Percentiles rank a stretch among this genome's conserved stretches.
phyloP scores from a whole-genome alignment of 2,113 vertebrate species.

The Osmerus mordax region DNA sequence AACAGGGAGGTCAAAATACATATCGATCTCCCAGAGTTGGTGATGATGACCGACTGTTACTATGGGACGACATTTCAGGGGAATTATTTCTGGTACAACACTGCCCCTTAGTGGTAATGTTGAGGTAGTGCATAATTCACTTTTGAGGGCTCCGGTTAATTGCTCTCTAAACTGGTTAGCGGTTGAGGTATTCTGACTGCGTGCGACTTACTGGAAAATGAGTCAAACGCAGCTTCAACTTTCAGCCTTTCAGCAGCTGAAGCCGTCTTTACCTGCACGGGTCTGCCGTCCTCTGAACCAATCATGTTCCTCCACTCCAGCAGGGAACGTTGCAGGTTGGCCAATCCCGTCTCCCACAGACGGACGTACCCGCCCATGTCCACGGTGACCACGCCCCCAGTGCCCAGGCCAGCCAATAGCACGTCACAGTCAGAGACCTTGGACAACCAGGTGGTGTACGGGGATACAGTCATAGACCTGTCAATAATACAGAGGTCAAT shows the following conservation, averaged over 20 bases:
- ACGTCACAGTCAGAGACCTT: slow-evolving; percentile 85
- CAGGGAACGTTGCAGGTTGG: slow-evolving; percentile 83
- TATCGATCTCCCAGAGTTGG: neutral
- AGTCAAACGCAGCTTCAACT: neutral
- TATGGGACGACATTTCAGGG: neutral
- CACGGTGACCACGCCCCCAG: slow-evolving; percentile 81
- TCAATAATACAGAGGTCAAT: slow-evolving; percentile 18
- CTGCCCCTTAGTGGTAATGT: slow-evolving; percentile 27
- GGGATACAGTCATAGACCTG: slow-evolving; percentile 81
- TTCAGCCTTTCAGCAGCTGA: no score
- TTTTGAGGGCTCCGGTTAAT: no score
- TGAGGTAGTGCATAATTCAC: neutral
- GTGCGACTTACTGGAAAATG: no score
- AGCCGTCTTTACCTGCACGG: slow-evolving; percentile 82
- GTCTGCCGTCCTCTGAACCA: slow-evolving; percentile 80
- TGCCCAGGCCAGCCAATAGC: slow-evolving; percentile 77
- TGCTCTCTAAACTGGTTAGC: no score
- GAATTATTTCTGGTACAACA: slow-evolving; percentile 10
- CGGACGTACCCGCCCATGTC: slow-evolving; percentile 87
- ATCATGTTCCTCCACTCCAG: slow-evolving; percentile 96
- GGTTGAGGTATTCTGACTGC: no score
- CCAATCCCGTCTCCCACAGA: slow-evolving; percentile 91
- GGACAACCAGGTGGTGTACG: slow-evolving; percentile 88
- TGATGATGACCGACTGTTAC: neutral
- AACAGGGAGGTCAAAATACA: neutral